Percentiles rank a stretch among this genome's conserved stretches.
Conservation (phyloP, 2,113 vertebrate species). For the Clinocottus analis region DNA sequence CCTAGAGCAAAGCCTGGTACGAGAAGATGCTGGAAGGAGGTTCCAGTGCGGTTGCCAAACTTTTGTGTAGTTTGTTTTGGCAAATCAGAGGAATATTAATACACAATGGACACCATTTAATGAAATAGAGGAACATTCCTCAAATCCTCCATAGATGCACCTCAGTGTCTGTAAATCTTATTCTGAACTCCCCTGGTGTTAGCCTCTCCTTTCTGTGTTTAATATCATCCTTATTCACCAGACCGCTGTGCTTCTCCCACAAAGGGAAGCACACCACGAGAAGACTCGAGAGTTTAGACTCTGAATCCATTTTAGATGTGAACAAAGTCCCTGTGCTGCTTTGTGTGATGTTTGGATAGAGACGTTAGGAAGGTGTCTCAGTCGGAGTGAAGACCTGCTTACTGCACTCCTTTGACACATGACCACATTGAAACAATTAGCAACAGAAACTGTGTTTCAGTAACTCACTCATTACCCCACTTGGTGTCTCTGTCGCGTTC, state of each 20-base stretch:
- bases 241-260: no score
- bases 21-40: slow-evolving; percentile 33
- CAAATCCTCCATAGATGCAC: not conserved
- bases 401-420: not conserved
- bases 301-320: not conserved
- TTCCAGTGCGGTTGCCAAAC: slow-evolving; percentile 12
- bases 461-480: not conserved
- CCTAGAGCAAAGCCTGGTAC: slow-evolving; percentile 46
- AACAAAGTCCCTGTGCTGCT: not conserved
- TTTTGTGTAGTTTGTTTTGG: not conserved
- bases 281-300: not conserved
- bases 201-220: no score
- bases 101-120: not conserved
- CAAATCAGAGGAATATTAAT: slow-evolving; percentile 4
- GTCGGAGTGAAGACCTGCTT: not conserved
- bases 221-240: not conserved
- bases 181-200: not conserved
- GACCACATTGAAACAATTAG: not conserved
- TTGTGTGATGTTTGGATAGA: not conserved
- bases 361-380: not conserved
- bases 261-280: not conserved
- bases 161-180: not conserved
- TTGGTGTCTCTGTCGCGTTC: not conserved
- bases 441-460: not conserved
- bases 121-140: not conserved